phyloP scores from a whole-genome alignment of 2,113 vertebrate species.

The Danionella cerebrum region DNA sequence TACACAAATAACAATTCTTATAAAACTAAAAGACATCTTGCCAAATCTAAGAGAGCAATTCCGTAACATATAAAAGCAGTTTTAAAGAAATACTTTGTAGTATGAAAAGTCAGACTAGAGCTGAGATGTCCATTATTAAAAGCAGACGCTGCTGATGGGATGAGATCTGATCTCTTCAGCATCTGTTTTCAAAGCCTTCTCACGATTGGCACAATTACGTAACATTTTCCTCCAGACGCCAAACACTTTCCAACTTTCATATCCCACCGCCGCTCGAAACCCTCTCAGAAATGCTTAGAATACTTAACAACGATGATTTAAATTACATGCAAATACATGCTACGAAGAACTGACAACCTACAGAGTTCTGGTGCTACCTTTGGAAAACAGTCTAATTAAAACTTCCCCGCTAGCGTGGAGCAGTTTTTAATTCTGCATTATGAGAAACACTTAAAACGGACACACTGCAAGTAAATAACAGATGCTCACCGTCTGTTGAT shows the following conservation, averaged over 20 bases:
- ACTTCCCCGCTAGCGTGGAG: neutral
- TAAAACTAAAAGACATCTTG: no score
- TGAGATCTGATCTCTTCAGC: neutral
- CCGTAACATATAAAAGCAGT: no score
- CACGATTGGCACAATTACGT: slow-evolving; percentile 14
- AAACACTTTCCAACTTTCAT: slow-evolving; percentile 10
- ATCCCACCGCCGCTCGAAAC: neutral
- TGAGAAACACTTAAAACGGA: no score
- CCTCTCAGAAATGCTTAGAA: neutral
- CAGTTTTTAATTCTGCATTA: neutral
- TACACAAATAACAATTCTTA: no score
- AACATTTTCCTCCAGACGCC: slow-evolving; percentile 6
- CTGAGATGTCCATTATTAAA: neutral
- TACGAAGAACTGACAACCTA: neutral
- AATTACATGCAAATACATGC: neutral
- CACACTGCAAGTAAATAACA: neutral
- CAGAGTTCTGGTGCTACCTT: neutral
- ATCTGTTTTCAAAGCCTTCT: neutral
- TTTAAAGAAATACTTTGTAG: no score
- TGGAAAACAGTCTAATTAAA: neutral
- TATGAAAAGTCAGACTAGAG: no score
- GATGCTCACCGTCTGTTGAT: slow-evolving; percentile 18
- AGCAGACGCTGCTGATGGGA: neutral
- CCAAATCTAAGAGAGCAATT: no score
- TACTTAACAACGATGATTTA: neutral